Percentiles rank a stretch among this genome's conserved stretches.
Conservation (phyloP, 2,113 vertebrate species). For the Anseranas semipalmata region DNA sequence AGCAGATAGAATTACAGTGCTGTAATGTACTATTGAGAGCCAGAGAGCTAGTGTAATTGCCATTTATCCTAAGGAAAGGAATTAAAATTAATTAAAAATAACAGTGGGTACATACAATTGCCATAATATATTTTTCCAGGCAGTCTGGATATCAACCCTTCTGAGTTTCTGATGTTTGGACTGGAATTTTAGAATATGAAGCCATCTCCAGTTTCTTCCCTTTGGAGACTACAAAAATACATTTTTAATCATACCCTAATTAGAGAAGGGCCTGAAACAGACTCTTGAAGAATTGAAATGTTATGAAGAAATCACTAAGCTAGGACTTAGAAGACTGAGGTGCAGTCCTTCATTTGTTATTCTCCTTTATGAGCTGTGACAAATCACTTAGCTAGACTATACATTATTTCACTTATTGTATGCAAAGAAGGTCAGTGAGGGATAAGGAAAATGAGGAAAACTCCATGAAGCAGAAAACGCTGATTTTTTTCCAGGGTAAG, state of each 20-base stretch:
- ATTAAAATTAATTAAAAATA: not conserved
- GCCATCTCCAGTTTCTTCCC: not conserved
- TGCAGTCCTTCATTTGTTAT: not conserved
- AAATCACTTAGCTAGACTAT: not conserved
- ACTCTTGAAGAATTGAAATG: slow-evolving; percentile 5
- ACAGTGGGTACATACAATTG: not conserved
- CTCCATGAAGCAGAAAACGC: not conserved
- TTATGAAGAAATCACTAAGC: slow-evolving; percentile 10
- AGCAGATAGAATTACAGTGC: not conserved
- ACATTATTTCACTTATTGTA: not conserved
- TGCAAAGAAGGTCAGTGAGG: not conserved
- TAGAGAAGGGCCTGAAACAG: slow-evolving; percentile 2
- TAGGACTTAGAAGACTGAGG: not conserved
- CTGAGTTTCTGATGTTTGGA: not conserved
- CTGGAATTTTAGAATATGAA: slow-evolving; percentile 6
- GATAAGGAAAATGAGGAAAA: not conserved
- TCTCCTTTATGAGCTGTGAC: not conserved
- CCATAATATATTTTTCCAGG: not conserved
- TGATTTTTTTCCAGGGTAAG: not conserved
- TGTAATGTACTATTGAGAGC: not conserved
- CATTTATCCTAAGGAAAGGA: not conserved
- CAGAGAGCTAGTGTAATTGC: not conserved
- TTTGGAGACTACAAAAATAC: slow-evolving; percentile 13
- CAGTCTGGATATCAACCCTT: not conserved
- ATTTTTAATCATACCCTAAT: slow-evolving; percentile 50